Percentiles rank a stretch among this genome's conserved stretches.
Evolutionary conservation across 30 jellyfish, hydroid and myxozoan genomes (phyloP).

Genomic region (Clytia hemisphaerica): DNA sequence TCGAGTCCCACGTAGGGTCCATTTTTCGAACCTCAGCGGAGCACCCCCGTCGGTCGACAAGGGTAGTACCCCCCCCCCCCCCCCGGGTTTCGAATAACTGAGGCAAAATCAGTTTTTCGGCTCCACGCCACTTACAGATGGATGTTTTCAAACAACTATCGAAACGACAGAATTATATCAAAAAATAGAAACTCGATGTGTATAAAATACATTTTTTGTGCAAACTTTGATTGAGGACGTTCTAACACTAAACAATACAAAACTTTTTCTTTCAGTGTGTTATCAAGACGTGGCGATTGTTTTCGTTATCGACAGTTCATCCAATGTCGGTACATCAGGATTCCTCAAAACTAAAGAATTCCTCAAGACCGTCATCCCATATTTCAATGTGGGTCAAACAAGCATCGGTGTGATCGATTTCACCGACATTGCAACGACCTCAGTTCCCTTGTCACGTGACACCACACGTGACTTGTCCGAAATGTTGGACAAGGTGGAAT

Average conservation of each 20-base stretch:
- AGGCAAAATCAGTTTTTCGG: too few relatives aligned
- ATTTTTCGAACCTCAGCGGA: too few relatives aligned
- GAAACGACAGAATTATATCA: too few relatives aligned
- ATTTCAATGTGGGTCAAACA: constrained; percentile 39
- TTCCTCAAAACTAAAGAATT: constrained; percentile 58
- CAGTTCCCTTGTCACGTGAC: constrained; percentile 18
- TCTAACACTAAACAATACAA: neutral
- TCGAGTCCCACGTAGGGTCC: too few relatives aligned
- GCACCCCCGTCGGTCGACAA: too few relatives aligned
- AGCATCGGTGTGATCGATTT: constrained; percentile 47
- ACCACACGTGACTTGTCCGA: constrained; percentile 14
- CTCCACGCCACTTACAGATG: neutral
- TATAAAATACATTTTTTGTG: neutral
- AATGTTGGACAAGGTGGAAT: constrained; percentile 8
- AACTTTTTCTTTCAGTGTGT: constrained; percentile 40
- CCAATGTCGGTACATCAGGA: constrained; percentile 53
- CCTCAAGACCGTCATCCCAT: constrained; percentile 39
- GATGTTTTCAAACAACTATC: neutral
- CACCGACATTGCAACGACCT: constrained; percentile 15
- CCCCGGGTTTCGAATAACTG: neutral
- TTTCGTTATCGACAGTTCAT: constrained; percentile 52
- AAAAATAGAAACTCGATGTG: too few relatives aligned
- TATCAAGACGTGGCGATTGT: constrained; percentile 30
- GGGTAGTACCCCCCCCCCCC: too few relatives aligned
- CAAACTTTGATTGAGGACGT: neutral